Evolutionary conservation across 2,888 invertebrate species (phyloP).

Genomic region (Seira musarum): DNA sequence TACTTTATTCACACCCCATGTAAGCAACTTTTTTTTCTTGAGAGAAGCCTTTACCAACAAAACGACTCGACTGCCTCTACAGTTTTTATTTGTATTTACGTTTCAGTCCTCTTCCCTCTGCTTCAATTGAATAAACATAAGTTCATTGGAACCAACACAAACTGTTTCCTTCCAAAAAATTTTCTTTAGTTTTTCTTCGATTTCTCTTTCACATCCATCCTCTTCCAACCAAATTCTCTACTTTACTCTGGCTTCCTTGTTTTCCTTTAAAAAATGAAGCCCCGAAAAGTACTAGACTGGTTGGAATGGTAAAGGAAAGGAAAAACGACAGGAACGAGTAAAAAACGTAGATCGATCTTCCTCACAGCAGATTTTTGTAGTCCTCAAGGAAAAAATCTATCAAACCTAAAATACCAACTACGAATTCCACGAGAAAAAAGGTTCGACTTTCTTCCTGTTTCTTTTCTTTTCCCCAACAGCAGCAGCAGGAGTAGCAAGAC

Average conservation of each 20-base stretch:
- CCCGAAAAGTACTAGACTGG: too few relatives aligned
- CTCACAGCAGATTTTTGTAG: constrained; percentile 20
- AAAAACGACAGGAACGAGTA: neutral
- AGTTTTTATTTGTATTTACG: constrained; percentile 2
- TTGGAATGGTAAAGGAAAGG: neutral
- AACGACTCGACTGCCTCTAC: too few relatives aligned
- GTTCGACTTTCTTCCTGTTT: too few relatives aligned
- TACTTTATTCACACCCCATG: constrained; percentile 32
- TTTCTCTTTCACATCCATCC: too few relatives aligned
- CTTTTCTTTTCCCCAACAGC: too few relatives aligned
- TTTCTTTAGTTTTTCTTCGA: too few relatives aligned
- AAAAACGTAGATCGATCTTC: constrained; percentile 42
- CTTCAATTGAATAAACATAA: constrained; percentile 38
- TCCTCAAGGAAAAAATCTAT: constrained; percentile 4
- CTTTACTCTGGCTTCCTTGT: too few relatives aligned
- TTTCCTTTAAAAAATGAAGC: too few relatives aligned
- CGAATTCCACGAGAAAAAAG: neutral
- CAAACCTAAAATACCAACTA: constrained; percentile 3
- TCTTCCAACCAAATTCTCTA: too few relatives aligned
- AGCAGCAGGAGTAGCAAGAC: too few relatives aligned
- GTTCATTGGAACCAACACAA: neutral
- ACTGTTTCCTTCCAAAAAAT: too few relatives aligned
- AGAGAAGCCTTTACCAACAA: too few relatives aligned
- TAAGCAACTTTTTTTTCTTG: constrained; percentile 18
- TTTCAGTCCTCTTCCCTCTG: constrained; percentile 2